phyloP scores from a whole-genome alignment of 2,797 vertebrate species.

The Chelmon rostratus region DNA sequence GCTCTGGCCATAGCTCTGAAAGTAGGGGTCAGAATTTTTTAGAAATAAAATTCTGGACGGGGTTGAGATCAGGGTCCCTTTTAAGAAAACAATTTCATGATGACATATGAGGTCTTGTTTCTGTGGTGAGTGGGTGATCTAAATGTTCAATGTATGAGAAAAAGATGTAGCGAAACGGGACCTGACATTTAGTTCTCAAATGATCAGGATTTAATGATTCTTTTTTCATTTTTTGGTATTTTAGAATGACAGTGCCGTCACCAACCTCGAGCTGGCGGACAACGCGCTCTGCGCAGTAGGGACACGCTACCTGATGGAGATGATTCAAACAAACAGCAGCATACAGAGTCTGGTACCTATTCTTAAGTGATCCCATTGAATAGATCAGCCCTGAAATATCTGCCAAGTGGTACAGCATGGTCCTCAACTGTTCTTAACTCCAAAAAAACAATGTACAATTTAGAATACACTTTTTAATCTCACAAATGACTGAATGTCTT shows the following conservation, averaged over 20 bases:
- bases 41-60: not conserved
- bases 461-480: not conserved
- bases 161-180: no score
- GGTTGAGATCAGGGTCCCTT: not conserved
- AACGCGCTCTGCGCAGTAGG: constrained; percentile 84
- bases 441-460: not conserved
- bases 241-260: constrained; percentile 80
- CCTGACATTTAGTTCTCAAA: not conserved
- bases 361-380: not conserved
- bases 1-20: constrained; percentile 82
- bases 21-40: constrained; percentile 64
- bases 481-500: constrained; percentile 17
- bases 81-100: not conserved
- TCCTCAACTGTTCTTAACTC: not conserved
- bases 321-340: constrained; percentile 83
- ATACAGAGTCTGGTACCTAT: constrained; percentile 83
- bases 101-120: not conserved
- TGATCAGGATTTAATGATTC: not conserved
- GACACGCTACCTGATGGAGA: constrained; percentile 77
- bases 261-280: constrained; percentile 85
- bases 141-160: no score
- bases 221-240: no score
- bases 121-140: not conserved
- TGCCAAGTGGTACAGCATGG: not conserved
- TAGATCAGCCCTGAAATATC: not conserved